Percentiles rank a stretch among this genome's conserved stretches.
These are phyloP conservation scores for Malurus leucopterus DNA, from an alignment of 2,797 vertebrate species.

Conservation along the genomic window DNA sequence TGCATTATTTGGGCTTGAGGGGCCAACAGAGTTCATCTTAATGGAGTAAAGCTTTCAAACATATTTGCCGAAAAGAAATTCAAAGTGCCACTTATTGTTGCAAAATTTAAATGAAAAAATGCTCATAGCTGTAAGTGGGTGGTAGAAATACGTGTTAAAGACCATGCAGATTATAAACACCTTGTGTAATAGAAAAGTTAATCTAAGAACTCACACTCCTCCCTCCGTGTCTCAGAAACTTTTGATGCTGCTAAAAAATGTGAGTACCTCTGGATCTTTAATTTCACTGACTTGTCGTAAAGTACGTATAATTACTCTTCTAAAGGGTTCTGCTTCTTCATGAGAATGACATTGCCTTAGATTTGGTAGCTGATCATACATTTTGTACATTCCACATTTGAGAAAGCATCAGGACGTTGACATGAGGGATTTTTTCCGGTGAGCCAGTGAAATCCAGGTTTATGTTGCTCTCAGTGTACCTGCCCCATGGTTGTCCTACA, in stretches of 20 bases:
- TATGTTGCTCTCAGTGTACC: neutral
- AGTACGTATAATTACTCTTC: neutral
- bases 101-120: neutral
- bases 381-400: neutral
- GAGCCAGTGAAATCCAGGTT: neutral
- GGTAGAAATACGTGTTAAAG: neutral
- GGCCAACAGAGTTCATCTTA: neutral
- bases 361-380: neutral
- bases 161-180: neutral
- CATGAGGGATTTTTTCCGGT: neutral
- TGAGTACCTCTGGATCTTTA: neutral
- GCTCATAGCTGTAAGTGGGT: neutral
- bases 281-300: neutral
- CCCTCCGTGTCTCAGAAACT: neutral
- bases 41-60: neutral
- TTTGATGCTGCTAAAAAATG: neutral
- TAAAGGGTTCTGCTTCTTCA: neutral
- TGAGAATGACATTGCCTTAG: neutral
- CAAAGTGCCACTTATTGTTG: neutral
- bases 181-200: neutral
- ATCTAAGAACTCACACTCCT: neutral
- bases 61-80: neutral
- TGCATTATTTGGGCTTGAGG: neutral
- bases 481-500: neutral
- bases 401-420: neutral